Evolutionary conservation across 2,888 invertebrate species (phyloP).

Genomic region (Archaeoteleia sp.): DNA sequence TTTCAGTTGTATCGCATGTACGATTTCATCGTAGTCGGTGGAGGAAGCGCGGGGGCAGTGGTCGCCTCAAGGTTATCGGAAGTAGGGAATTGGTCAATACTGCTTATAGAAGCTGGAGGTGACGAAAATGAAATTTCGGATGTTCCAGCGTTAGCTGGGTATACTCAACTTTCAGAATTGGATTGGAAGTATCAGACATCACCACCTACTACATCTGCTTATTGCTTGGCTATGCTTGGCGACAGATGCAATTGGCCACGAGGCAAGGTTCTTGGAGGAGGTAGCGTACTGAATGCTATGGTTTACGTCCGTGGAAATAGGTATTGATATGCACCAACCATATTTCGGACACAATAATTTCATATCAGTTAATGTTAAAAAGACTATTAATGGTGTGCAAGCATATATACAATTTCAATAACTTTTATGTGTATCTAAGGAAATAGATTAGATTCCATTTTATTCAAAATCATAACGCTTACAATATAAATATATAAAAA

Average conservation of each 20-base stretch:
- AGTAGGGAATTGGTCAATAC: slow-evolving; percentile 86
- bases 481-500: too few relatives aligned
- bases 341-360: too few relatives aligned
- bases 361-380: too few relatives aligned
- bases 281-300: slow-evolving; percentile 93
- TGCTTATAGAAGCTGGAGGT: slow-evolving; percentile 90
- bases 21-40: slow-evolving; percentile 91
- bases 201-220: slow-evolving; percentile 86
- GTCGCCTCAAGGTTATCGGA: slow-evolving; percentile 91
- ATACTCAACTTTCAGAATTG: slow-evolving; percentile 88
- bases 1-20: slow-evolving; percentile 84
- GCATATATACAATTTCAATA: neutral
- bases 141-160: slow-evolving; percentile 89
- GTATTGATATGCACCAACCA: too few relatives aligned
- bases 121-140: slow-evolving; percentile 93
- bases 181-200: slow-evolving; percentile 94
- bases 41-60: slow-evolving; percentile 92
- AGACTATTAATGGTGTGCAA: too few relatives aligned
- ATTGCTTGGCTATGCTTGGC: slow-evolving; percentile 91
- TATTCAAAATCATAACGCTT: neutral
- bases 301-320: slow-evolving; percentile 92
- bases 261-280: slow-evolving; percentile 92
- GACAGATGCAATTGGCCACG: slow-evolving; percentile 94
- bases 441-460: too few relatives aligned
- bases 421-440: too few relatives aligned